A percentile compares a stretch with the other conserved stretches of the same genome.
Conservation (phyloP, 2,113 vertebrate genomes). For the Aegithalos caudatus region DNA sequence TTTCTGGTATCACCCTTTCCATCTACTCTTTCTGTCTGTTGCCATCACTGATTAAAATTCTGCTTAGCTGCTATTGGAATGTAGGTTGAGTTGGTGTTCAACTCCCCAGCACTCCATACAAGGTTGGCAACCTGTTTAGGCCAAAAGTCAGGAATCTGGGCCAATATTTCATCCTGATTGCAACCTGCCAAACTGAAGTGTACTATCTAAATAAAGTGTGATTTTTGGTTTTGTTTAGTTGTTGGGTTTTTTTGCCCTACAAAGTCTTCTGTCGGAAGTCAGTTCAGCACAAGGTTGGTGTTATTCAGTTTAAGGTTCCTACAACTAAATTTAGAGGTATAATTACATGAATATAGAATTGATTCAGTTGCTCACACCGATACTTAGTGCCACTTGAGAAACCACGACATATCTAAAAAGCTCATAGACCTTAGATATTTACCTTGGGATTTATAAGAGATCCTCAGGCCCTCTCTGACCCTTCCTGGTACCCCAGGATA, state of each 20-base stretch:
- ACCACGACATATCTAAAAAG: background rate
- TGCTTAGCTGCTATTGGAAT: background rate
- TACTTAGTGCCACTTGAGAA: background rate
- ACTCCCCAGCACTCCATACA: background rate
- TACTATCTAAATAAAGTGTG: background rate
- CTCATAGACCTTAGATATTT: background rate
- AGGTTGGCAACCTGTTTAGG: background rate
- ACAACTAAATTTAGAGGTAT: background rate
- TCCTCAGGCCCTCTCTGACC: background rate
- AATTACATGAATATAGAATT: background rate
- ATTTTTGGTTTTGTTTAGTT: background rate
- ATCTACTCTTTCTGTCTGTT: conserved; percentile 29
- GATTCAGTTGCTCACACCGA: background rate
- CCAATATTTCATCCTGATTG: background rate
- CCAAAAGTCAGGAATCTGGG: background rate
- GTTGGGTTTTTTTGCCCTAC: fast-evolving
- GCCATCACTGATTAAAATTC: conserved; percentile 4
- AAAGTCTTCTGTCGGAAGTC: background rate
- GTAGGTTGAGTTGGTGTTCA: background rate
- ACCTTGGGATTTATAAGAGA: background rate
- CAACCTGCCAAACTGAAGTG: background rate
- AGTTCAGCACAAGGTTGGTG: background rate
- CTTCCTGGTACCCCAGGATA: background rate
- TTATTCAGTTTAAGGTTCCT: background rate
- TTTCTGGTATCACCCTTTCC: background rate